Conservation (phyloP, 1,140 invertebrate species). For the Drosophila repleta region DNA sequence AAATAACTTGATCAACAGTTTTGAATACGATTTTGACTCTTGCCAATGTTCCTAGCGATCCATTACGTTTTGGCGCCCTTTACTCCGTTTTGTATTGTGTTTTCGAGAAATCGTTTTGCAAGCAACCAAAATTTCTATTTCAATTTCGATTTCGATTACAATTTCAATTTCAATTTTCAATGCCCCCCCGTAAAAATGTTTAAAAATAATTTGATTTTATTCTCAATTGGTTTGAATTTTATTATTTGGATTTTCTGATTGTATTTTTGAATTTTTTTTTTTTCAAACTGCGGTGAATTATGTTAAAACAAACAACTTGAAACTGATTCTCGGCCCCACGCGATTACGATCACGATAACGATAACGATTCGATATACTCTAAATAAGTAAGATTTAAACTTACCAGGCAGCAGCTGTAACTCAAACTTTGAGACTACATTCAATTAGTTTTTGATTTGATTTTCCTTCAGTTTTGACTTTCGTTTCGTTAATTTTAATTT, state of each 20-base stretch:
- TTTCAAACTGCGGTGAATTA: slow-evolving; percentile 60
- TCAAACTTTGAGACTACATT: slow-evolving; percentile 63
- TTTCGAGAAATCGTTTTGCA: slow-evolving; percentile 40
- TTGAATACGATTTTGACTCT: slow-evolving; percentile 56
- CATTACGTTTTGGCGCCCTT: slow-evolving; percentile 59
- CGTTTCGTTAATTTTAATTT: no score
- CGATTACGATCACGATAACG: slow-evolving; percentile 18
- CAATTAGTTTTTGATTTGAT: slow-evolving; percentile 23
- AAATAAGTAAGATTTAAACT: slow-evolving; percentile 16
- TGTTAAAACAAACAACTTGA: slow-evolving; percentile 38
- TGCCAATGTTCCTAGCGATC: slow-evolving; percentile 53
- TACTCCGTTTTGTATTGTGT: slow-evolving; percentile 39
- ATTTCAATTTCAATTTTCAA: slow-evolving; percentile 19
- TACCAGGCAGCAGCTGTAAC: slow-evolving; percentile 57
- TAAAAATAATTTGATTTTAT: slow-evolving; percentile 14
- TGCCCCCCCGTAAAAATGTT: slow-evolving; percentile 30
- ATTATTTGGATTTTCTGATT: slow-evolving; percentile 17
- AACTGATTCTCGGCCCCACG: slow-evolving; percentile 34
- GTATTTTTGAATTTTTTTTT: slow-evolving; percentile 10
- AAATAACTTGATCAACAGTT: slow-evolving; percentile 20
- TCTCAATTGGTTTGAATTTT: slow-evolving; percentile 22
- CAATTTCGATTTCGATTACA: slow-evolving; percentile 26
- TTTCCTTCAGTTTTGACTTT: slow-evolving; percentile 3
- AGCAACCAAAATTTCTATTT: slow-evolving; percentile 38
- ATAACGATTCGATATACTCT: neutral